Conservation (phyloP, 2,797 vertebrate genomes). For the Xiphorhynchus erythropygius region DNA sequence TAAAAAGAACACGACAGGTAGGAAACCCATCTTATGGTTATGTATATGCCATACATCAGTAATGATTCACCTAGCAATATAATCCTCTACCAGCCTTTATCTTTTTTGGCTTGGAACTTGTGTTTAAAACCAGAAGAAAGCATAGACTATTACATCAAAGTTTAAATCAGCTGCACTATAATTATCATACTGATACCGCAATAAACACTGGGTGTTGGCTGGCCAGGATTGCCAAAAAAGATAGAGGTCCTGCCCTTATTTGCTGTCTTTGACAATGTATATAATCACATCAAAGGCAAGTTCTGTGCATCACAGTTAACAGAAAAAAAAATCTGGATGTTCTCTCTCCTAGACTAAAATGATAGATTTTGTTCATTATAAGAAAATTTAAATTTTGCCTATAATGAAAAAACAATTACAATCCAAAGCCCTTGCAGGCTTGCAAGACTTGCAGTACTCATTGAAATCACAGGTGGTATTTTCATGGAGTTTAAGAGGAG, state of each 20-base stretch:
- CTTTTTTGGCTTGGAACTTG: constrained; percentile 25
- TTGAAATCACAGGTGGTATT: not conserved
- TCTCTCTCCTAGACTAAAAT: not conserved
- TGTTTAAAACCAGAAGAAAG: constrained; percentile 42
- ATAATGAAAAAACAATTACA: not conserved
- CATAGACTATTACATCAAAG: constrained; percentile 48
- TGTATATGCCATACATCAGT: not conserved
- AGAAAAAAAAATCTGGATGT: not conserved
- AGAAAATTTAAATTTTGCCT: not conserved
- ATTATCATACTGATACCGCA: constrained; percentile 51
- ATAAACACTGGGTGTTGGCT: constrained; percentile 67
- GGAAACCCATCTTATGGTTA: not conserved
- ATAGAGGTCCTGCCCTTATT: constrained; percentile 62
- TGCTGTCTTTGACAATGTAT: constrained; percentile 19
- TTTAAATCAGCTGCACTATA: constrained; percentile 67
- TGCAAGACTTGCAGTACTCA: not conserved
- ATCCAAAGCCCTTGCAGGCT: not conserved
- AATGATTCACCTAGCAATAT: constrained; percentile 48
- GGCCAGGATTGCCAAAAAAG: constrained; percentile 61
- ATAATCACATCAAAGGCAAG: constrained; percentile 39
- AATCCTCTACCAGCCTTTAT: constrained; percentile 32
- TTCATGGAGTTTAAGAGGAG: not conserved
- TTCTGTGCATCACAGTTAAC: not conserved
- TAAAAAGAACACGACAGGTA: not conserved
- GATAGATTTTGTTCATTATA: not conserved